A percentile compares a stretch with the other conserved stretches of the same genome.
phyloP scores from a whole-genome alignment of 2,797 vertebrate species.

The Myotis vivesi region DNA sequence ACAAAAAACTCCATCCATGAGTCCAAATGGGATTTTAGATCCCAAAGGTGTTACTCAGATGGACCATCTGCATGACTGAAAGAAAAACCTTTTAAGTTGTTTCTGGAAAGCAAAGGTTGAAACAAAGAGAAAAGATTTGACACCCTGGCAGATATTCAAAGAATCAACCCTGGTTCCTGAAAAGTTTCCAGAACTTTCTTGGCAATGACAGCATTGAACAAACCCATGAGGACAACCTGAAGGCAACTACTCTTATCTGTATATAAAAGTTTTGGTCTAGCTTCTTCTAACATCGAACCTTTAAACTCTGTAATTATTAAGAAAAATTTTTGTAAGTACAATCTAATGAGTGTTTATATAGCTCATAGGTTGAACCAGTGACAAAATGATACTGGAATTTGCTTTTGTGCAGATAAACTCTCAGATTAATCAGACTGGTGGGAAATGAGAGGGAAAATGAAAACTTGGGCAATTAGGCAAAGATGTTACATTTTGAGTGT shows the following conservation, averaged over 20 bases:
- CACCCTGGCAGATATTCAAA: neutral
- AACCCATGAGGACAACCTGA: neutral
- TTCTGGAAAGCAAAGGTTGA: neutral
- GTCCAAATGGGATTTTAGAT: neutral
- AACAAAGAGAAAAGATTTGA: neutral
- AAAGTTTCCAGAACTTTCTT: conserved; percentile 47
- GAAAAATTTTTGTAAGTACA: neutral
- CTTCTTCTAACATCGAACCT: neutral
- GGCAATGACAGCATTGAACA: neutral
- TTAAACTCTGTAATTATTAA: neutral
- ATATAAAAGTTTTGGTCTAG: neutral
- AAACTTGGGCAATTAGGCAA: neutral
- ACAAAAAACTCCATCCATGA: neutral
- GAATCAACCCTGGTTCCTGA: neutral
- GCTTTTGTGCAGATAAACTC: neutral
- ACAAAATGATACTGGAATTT: conserved; percentile 18
- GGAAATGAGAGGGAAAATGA: neutral
- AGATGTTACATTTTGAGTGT: neutral
- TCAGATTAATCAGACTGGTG: neutral
- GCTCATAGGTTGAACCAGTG: neutral
- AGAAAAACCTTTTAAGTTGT: neutral
- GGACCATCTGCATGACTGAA: neutral
- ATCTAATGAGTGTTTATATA: neutral
- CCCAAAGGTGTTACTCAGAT: neutral
- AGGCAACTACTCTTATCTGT: neutral